Conservation (phyloP, 2,888 invertebrate genomes). For the Nipponacmea schrenckii region DNA sequence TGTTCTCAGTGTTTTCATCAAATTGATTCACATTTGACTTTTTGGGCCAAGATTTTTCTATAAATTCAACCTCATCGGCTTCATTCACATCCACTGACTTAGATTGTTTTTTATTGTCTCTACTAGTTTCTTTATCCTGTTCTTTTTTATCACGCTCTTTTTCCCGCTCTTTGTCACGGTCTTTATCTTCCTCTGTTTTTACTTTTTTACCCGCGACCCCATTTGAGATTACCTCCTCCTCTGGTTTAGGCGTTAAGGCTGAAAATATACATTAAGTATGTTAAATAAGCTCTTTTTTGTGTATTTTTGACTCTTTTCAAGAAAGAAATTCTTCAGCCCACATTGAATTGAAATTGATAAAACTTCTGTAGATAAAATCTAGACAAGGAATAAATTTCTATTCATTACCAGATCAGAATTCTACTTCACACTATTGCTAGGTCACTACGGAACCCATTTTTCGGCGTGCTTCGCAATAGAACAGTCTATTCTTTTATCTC, state of each 20-base stretch:
- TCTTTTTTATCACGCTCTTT: constrained; percentile 36
- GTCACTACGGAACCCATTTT: no score
- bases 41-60: constrained; percentile 60
- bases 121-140: constrained; percentile 38
- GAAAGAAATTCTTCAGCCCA: no score
- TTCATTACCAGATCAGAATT: no score
- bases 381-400: no score
- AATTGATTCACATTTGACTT: constrained; percentile 61
- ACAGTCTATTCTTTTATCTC: no score
- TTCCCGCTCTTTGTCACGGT: constrained; percentile 30
- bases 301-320: no score
- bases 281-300: no score
- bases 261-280: constrained; percentile 25
- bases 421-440: no score
- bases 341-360: no score
- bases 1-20: constrained; percentile 59
- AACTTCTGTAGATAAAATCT: no score
- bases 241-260: constrained; percentile 65
- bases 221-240: constrained; percentile 68
- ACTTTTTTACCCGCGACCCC: constrained; percentile 57
- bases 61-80: constrained; percentile 60
- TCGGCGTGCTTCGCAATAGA: no score
- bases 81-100: constrained; percentile 45
- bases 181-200: constrained; percentile 37
- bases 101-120: constrained; percentile 17